phyloP scores from a whole-genome alignment of 2,113 vertebrate species.

The Dasyprocta punctata region DNA sequence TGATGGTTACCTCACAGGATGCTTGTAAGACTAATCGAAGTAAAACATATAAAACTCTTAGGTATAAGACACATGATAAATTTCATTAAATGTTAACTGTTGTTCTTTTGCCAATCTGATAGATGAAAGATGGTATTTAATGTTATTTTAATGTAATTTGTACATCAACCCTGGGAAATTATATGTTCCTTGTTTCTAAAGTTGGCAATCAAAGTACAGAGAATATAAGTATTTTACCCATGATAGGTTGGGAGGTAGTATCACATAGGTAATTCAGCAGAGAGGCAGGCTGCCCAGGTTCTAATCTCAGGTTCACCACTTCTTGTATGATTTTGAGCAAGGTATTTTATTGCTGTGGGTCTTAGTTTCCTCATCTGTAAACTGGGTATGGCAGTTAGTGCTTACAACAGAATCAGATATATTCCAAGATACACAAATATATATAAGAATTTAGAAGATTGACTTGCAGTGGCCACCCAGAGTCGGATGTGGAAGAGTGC shows the following conservation, averaged over 20 bases:
- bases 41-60: not conserved
- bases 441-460: not conserved
- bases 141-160: slow-evolving; percentile 21
- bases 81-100: slow-evolving; percentile 26
- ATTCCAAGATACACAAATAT: not conserved
- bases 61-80: not conserved
- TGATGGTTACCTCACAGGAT: not conserved
- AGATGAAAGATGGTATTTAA: not conserved
- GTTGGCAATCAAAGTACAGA: not conserved
- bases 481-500: not conserved
- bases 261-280: not conserved
- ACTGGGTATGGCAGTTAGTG: not conserved
- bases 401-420: not conserved
- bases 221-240: not conserved
- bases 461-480: not conserved
- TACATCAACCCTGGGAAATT: not conserved
- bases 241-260: not conserved
- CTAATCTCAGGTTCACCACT: not conserved
- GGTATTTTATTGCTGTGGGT: not conserved
- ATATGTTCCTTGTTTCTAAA: not conserved
- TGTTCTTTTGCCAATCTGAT: not conserved
- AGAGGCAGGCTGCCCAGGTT: not conserved
- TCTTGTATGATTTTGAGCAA: not conserved
- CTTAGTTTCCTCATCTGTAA: not conserved
- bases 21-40: not conserved